Conservation (phyloP, 1,140 invertebrate species). For the Aphis craccivora region DNA sequence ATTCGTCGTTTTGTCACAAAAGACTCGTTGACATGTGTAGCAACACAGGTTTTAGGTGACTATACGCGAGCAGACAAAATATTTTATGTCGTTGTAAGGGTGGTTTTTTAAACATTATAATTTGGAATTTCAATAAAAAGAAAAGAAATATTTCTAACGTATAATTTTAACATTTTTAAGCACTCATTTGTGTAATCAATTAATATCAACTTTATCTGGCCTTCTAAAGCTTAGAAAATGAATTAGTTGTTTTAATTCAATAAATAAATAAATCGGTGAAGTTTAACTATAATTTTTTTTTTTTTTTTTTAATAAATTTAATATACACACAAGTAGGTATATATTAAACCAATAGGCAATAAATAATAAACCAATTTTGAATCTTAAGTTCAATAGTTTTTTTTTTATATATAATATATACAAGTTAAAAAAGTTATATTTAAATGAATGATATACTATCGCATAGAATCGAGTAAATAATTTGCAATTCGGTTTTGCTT, state of each 20-base stretch:
- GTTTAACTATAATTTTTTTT: no score
- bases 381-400: no score
- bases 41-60: not conserved
- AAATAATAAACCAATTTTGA: no score
- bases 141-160: not conserved
- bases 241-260: not conserved
- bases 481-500: not conserved
- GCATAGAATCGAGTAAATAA: not conserved
- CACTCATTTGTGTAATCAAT: not conserved
- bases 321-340: no score
- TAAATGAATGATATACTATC: not conserved
- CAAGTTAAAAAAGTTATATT: no score
- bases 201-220: not conserved
- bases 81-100: no score
- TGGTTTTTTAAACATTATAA: not conserved
- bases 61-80: not conserved
- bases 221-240: not conserved
- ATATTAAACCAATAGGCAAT: no score
- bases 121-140: not conserved
- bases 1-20: not conserved
- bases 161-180: not conserved
- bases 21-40: not conserved
- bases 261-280: not conserved
- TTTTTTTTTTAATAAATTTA: no score
- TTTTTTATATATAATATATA: no score